phyloP scores from a whole-genome alignment of 2,113 vertebrate species.

The Oceanites oceanicus region DNA sequence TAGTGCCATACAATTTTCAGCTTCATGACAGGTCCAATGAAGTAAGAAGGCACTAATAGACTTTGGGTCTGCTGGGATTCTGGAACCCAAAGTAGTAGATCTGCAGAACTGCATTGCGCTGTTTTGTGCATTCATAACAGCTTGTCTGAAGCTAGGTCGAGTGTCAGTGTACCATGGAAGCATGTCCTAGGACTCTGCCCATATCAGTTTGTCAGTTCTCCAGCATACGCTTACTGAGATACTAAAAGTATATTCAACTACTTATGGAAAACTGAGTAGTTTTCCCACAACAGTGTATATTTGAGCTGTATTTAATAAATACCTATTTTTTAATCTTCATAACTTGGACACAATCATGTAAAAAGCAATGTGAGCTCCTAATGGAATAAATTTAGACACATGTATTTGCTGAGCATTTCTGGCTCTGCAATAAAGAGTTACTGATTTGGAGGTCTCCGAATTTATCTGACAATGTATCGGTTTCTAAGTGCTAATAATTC shows the following conservation, averaged over 20 bases:
- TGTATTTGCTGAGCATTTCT: not conserved
- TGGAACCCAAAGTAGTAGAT: not conserved
- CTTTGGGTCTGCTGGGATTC: not conserved
- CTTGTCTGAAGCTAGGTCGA: not conserved
- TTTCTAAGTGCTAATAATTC: slow-evolving; percentile 7
- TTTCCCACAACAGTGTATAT: not conserved
- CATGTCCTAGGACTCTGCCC: not conserved
- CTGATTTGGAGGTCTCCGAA: not conserved
- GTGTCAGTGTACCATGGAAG: not conserved
- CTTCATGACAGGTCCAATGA: not conserved
- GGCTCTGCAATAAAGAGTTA: not conserved
- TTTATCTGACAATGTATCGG: not conserved
- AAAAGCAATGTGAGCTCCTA: not conserved
- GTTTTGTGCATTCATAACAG: not conserved
- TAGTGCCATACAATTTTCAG: not conserved
- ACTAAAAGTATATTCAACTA: not conserved
- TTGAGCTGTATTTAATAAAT: not conserved
- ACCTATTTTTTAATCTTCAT: not conserved
- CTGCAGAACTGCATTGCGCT: not conserved
- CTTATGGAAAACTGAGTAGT: not conserved
- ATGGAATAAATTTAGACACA: not conserved
- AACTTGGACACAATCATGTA: not conserved
- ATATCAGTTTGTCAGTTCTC: not conserved
- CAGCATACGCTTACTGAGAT: not conserved
- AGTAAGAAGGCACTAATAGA: not conserved